phyloP scores from a whole-genome alignment of 30 jellyfish, hydroid and myxozoan genomes.

The Mastigias papua region DNA sequence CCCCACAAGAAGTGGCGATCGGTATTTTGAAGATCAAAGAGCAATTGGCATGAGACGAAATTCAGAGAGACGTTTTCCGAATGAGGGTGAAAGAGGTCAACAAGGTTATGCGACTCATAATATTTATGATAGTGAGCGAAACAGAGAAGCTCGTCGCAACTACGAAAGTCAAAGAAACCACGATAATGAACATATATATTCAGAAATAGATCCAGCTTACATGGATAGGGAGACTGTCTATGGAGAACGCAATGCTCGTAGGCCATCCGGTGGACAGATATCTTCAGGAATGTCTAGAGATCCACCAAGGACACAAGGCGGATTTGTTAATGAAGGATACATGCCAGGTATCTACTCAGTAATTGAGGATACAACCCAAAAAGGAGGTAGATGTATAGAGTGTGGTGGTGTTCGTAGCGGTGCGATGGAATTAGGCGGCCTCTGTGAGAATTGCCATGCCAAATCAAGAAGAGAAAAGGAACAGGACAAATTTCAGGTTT shows the following conservation, averaged over 20 bases:
- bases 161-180: neutral
- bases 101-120: neutral
- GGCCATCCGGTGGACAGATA: neutral
- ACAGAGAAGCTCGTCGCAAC: neutral
- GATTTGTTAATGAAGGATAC: conserved; percentile 48
- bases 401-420: conserved; percentile 28
- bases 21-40: neutral
- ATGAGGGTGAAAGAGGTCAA: neutral
- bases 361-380: neutral
- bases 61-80: neutral
- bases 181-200: neutral
- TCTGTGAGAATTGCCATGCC: conserved; percentile 46
- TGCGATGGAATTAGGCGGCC: conserved; percentile 6
- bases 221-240: neutral
- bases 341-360: conserved; percentile 51
- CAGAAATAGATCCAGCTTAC: neutral
- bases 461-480: conserved; percentile 24
- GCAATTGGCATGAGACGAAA: neutral
- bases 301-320: neutral
- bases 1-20: neutral
- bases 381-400: conserved; percentile 4
- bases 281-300: neutral
- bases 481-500: neutral
- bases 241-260: neutral
- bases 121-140: neutral